These are phyloP conservation scores for Lerista edwardsae DNA, from an alignment of 2,797 vertebrate species.

Conservation along the genomic window DNA sequence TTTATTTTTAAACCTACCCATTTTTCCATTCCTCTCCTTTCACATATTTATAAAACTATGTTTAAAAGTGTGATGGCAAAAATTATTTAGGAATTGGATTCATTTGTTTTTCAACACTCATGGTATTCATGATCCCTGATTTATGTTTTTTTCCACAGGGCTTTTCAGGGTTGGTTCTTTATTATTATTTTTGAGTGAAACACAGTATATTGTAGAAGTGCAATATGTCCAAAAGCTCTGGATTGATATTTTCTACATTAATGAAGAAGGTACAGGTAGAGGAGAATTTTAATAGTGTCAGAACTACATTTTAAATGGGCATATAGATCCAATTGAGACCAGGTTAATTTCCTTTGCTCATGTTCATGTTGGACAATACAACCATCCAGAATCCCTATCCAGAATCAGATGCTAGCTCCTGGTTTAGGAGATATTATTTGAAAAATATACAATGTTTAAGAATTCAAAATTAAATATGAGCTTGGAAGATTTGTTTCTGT, in stretches of 20 bases:
- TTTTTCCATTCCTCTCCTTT: neutral
- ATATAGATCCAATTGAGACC: neutral
- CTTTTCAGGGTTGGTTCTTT: neutral
- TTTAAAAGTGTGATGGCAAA: neutral
- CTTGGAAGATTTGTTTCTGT: conserved; percentile 10
- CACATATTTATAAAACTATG: neutral
- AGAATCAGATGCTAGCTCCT: neutral
- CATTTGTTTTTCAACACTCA: neutral
- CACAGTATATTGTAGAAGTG: neutral
- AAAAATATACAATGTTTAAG: conserved; percentile 4
- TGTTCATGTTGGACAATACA: neutral
- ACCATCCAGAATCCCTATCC: neutral
- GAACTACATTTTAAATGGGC: neutral
- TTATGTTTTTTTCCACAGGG: neutral
- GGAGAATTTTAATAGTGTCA: neutral
- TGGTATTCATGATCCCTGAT: neutral
- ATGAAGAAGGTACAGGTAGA: neutral
- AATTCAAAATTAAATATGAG: neutral
- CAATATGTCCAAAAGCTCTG: neutral
- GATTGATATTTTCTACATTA: neutral
- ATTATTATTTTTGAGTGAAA: neutral
- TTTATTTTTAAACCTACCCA: neutral
- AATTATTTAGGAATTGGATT: neutral
- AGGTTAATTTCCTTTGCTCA: neutral
- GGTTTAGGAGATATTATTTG: conserved; percentile 7